A percentile compares a stretch with the other conserved stretches of the same genome.
Conservation (phyloP, 2,888 invertebrate species). For the Agapostemon virescens region DNA sequence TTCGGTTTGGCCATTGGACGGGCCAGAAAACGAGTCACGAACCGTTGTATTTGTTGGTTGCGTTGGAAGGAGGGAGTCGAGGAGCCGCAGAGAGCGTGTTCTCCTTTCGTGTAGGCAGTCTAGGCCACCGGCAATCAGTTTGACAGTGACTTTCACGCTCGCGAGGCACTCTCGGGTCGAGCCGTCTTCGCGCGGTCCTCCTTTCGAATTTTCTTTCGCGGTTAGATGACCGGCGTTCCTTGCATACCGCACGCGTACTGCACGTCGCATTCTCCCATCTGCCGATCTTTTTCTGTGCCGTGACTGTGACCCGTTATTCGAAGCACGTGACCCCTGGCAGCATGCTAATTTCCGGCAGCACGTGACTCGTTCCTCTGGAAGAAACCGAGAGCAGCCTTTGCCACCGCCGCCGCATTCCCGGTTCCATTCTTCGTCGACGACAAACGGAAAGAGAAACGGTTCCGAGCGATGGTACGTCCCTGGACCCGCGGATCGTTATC, state of each 20-base stretch:
- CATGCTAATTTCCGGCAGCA: conserved; percentile 23
- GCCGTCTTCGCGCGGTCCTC: neutral
- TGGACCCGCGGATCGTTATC: neutral
- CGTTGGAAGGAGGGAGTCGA: neutral
- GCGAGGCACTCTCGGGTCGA: neutral
- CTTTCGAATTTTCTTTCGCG: neutral
- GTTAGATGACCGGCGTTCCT: conserved; percentile 20
- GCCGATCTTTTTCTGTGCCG: neutral
- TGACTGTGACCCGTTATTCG: conserved; percentile 19
- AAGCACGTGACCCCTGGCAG: neutral
- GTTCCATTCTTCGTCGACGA: neutral
- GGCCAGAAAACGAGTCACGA: neutral
- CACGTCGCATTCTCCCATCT: neutral
- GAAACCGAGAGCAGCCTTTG: neutral
- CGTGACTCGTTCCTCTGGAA: conserved; percentile 11
- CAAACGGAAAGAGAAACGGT: neutral
- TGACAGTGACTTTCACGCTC: conserved; percentile 43
- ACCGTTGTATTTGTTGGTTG: no score
- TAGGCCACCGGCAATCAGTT: conserved; percentile 38
- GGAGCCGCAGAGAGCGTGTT: neutral
- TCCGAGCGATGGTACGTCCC: neutral
- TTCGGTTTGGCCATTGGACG: neutral
- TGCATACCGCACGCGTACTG: neutral
- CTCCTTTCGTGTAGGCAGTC: conserved; percentile 24
- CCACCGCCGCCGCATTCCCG: neutral